Evolutionary conservation across 2,113 vertebrate genomes (phyloP).

Genomic region (Pollimyrus isidori): DNA sequence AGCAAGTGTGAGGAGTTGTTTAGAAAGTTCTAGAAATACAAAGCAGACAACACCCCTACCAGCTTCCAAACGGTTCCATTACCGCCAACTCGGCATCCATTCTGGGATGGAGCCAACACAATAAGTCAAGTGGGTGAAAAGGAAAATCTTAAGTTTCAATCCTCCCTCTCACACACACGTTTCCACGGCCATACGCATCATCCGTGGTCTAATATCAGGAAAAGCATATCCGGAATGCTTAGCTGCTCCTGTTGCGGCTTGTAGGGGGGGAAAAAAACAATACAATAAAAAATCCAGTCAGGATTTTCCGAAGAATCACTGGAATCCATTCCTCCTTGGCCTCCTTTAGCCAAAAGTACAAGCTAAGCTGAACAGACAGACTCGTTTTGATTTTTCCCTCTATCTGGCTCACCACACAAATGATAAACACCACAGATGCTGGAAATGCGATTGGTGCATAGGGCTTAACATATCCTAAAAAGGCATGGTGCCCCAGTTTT

Average conservation of each 20-base stretch:
- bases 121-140: constrained; percentile 33
- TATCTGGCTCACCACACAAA: constrained; percentile 11
- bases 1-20: background rate
- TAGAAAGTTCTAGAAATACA: background rate
- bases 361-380: constrained; percentile 27
- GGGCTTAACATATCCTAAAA: constrained; percentile 15
- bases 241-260: background rate
- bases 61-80: background rate
- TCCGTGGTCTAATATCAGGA: constrained; percentile 45
- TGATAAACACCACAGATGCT: constrained; percentile 7
- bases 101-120: constrained; percentile 32
- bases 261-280: constrained; percentile 26
- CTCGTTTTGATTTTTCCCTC: constrained; percentile 19
- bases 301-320: constrained; percentile 45
- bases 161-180: constrained; percentile 25
- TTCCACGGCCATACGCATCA: background rate
- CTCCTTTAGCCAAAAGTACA: constrained; percentile 28
- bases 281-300: constrained; percentile 41
- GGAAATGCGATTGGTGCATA: background rate
- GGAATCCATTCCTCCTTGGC: constrained; percentile 21
- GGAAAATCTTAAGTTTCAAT: constrained; percentile 28
- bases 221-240: constrained; percentile 39
- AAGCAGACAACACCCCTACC: background rate
- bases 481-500: background rate
- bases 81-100: background rate